Evolutionary conservation across 2,888 invertebrate species (phyloP).

Genomic region (Dinocampus coccinellae): DNA sequence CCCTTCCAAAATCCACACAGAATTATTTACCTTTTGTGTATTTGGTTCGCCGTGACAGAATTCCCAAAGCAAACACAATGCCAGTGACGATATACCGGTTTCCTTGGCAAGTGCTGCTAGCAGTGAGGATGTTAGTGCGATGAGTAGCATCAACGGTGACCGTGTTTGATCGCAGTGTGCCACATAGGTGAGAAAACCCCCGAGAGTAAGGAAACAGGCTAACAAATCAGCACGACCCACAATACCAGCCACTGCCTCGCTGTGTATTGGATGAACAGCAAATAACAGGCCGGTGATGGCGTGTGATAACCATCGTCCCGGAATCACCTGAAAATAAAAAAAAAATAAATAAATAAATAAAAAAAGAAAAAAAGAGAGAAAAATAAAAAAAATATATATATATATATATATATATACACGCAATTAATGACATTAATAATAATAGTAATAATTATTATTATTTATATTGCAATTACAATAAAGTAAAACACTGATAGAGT

Average conservation of each 20-base stretch:
- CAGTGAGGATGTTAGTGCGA: conserved; percentile 75
- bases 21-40: conserved; percentile 59
- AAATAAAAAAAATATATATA: too few species aligned
- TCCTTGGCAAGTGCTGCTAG: conserved; percentile 93
- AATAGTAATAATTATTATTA: neutral
- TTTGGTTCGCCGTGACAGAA: conserved; percentile 70
- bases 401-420: too few species aligned
- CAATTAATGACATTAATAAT: neutral
- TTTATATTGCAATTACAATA: neutral
- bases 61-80: conserved; percentile 92
- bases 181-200: conserved; percentile 88
- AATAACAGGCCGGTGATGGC: conserved; percentile 87
- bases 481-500: neutral
- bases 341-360: too few species aligned
- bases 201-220: conserved; percentile 90
- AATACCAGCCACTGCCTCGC: conserved; percentile 95
- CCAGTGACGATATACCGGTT: conserved; percentile 92
- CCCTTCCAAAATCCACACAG: neutral
- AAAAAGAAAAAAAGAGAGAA: too few species aligned
- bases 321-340: conserved; percentile 71
- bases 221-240: conserved; percentile 96
- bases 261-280: conserved; percentile 95
- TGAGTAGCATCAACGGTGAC: conserved; percentile 56
- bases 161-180: conserved; percentile 74
- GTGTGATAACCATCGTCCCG: conserved; percentile 77